phyloP scores from a whole-genome alignment of 2,113 vertebrate species.

The western clawed frog (Xenopus tropicalis) region UCB_Xtro_10.0 CM004443.2:126244001-126244500 shows the following conservation, averaged over 20 bases:
- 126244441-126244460: not conserved
- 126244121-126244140: not conserved
- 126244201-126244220: constrained; percentile 58
- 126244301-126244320: constrained; percentile 70
- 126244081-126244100: too few species aligned
- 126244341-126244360: constrained; percentile 63
- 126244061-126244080: too few species aligned
- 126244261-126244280: constrained; percentile 73
- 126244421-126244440: constrained; percentile 16
- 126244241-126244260: constrained; percentile 66
- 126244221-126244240: constrained; percentile 53
- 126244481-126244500: not conserved
- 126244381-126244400: constrained; percentile 60
- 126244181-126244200: constrained; percentile 26
- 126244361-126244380: constrained; percentile 61
- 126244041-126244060: too few species aligned
- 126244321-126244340: constrained; percentile 84
- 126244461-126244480: not conserved
- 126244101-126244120: too few species aligned
- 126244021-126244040: too few species aligned
- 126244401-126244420: constrained; percentile 7
- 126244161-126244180: constrained; percentile 31
- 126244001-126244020: too few species aligned
- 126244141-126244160: not conserved
- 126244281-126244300: constrained; percentile 66